phyloP scores from a whole-genome alignment of 1,140 invertebrate genomes.

The Drosophila obscura region DNA sequence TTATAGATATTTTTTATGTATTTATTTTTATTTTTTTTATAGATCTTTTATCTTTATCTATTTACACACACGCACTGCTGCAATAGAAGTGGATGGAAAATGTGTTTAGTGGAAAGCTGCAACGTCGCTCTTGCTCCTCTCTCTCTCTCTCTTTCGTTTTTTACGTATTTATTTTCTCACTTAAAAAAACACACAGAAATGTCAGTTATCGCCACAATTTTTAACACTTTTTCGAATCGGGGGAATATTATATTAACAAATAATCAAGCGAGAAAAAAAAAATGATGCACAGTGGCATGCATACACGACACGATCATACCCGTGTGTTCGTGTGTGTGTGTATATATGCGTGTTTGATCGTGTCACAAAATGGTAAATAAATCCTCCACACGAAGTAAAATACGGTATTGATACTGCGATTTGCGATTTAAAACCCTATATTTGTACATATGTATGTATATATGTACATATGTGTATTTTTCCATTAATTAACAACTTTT shows the following conservation, averaged over 20 bases:
- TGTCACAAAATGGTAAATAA: too few species aligned
- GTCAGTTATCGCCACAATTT: neutral
- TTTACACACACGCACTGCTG: slow-evolving; percentile 62
- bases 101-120: slow-evolving; percentile 26
- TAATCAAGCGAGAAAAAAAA: slow-evolving; percentile 3
- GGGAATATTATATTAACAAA: neutral
- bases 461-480: slow-evolving; percentile 32
- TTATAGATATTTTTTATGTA: slow-evolving; percentile 16
- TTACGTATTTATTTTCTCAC: slow-evolving; percentile 2
- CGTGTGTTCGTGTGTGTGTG: neutral
- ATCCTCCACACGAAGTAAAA: too few species aligned
- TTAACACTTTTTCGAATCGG: neutral
- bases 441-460: neutral
- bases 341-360: neutral
- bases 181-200: neutral
- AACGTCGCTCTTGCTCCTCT: slow-evolving; percentile 20
- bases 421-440: too few species aligned
- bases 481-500: slow-evolving; percentile 77
- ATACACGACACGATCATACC: neutral
- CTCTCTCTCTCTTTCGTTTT: neutral
- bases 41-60: slow-evolving; percentile 37
- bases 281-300: neutral
- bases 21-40: neutral
- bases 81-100: neutral
- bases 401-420: too few species aligned